Evolutionary conservation across 2,888 invertebrate species (phyloP), one percentile per base, ranked within the genome.

Genomic region (Koerneria pararmatus): DNA sequence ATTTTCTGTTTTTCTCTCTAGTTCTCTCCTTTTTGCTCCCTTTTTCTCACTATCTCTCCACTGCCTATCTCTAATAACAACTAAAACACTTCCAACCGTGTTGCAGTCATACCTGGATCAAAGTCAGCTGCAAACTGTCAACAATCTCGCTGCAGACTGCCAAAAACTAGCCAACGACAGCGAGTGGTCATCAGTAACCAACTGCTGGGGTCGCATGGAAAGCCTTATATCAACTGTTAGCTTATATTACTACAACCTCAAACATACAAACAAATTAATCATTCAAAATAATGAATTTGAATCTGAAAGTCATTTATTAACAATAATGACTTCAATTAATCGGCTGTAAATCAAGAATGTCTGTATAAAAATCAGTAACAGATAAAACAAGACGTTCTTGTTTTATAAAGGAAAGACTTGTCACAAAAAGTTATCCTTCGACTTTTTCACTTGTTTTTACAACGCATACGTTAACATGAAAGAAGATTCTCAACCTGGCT

Each of bases 131-230:
- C 48, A 37, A 5, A 49, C 61, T 1, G 71, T 75, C 11, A 69
- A 74, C 24, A 65, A 24, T 8, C 66, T 72, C 51, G 76, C 78
- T 6, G 65, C 66, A 8, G 54, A 66, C 32, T 78, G 78, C 59
- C 76, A 60, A 49, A 49, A 48, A 60, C 65, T 73, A 1, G 75
- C 90, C 22, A 86, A 89, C 29, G 83, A 80, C 1, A 88, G 87
- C 0, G 76, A 86, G 19, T 92, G 88, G 86, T 72, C 68, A 0
- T 74, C 84, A 27, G 90, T 92, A 0, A 90, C 89, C 0, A 63
- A 78, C 0, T 86, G 88, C 59, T 92, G 90, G 90, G 84, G 87
- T 15, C 71, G 77, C 0, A 89, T 90, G 0, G 90, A 91, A 83
- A 49, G 74, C 1, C 87, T 89, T 0, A 87, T 87, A n/a, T 82